Evolutionary conservation across 2,797 vertebrate genomes (phyloP).

Genomic region (Silurus lanzhouensis): DNA sequence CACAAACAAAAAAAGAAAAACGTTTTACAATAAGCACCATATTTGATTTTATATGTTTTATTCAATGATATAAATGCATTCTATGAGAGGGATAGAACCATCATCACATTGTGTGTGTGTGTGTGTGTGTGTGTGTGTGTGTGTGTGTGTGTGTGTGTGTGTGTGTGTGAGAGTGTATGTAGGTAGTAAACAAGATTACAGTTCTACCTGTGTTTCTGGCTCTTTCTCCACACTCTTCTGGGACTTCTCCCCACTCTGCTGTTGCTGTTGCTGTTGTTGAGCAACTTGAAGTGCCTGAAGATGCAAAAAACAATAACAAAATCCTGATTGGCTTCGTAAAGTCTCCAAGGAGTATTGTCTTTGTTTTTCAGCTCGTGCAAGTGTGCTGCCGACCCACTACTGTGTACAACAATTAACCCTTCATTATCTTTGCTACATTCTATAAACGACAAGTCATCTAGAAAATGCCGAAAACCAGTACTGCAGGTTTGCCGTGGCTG

Average conservation of each 20-base stretch:
- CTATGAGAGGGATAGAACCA: neutral
- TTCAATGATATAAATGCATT: neutral
- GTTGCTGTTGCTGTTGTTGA: constrained; percentile 77
- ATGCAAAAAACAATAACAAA: constrained; percentile 54
- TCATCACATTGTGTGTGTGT: constrained; percentile 9
- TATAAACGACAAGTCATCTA: neutral
- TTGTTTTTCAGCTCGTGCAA: constrained; percentile 43
- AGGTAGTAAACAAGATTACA: constrained; percentile 35
- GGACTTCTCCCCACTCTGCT: constrained; percentile 80
- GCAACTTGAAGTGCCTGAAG: constrained; percentile 83
- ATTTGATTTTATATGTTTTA: neutral
- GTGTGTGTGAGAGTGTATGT: neutral
- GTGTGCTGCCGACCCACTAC: constrained; percentile 14
- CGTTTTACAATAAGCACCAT: neutral
- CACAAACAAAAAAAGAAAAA: neutral
- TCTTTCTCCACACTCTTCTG: constrained; percentile 86
- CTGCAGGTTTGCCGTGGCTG: neutral
- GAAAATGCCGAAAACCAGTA: constrained; percentile 11
- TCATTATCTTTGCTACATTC: constrained; percentile 11
- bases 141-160: constrained; percentile 17
- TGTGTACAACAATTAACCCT: constrained; percentile 26
- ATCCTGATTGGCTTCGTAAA: constrained; percentile 54
- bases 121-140: neutral
- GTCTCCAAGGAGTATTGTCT: constrained; percentile 44
- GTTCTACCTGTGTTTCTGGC: constrained; percentile 79